Evolutionary conservation across 92 coral and sea anemone species (phyloP).

Genomic region (Blastomussa wellsi): DNA sequence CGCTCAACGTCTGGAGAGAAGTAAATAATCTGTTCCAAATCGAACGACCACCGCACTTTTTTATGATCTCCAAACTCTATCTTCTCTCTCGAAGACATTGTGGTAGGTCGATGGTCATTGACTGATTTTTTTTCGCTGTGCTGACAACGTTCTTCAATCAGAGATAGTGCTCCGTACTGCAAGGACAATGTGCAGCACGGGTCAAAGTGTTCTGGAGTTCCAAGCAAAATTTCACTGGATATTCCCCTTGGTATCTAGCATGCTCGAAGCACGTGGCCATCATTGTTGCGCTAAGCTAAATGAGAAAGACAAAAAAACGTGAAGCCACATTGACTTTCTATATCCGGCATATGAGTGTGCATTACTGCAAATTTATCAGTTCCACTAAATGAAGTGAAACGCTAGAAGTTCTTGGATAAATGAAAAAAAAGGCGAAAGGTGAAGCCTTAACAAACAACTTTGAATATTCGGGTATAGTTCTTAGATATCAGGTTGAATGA

Average conservation of each 20-base stretch:
- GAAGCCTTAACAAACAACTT: too few species aligned
- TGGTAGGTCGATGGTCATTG: neutral
- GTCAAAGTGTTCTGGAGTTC: neutral
- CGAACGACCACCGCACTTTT: neutral
- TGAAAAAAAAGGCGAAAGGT: too few species aligned
- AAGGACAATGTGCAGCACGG: neutral
- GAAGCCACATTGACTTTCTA: too few species aligned
- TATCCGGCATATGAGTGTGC: neutral
- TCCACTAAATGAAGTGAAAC: neutral
- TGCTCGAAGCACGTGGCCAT: too few species aligned
- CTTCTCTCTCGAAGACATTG: neutral
- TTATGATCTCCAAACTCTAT: neutral
- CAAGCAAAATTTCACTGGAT: neutral
- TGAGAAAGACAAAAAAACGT: too few species aligned
- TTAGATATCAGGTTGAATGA: too few species aligned
- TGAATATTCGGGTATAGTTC: too few species aligned
- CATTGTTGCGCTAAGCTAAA: too few species aligned
- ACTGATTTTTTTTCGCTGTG: neutral
- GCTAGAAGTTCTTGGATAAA: neutral
- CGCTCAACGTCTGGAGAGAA: neutral
- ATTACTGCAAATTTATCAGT: neutral
- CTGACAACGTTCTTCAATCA: neutral
- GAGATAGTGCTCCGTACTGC: neutral
- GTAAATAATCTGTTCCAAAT: slow-evolving; percentile 4
- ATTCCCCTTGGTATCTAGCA: neutral